Conservation (phyloP, 2,888 invertebrate species). For the Pristionchus japonicus region DNA sequence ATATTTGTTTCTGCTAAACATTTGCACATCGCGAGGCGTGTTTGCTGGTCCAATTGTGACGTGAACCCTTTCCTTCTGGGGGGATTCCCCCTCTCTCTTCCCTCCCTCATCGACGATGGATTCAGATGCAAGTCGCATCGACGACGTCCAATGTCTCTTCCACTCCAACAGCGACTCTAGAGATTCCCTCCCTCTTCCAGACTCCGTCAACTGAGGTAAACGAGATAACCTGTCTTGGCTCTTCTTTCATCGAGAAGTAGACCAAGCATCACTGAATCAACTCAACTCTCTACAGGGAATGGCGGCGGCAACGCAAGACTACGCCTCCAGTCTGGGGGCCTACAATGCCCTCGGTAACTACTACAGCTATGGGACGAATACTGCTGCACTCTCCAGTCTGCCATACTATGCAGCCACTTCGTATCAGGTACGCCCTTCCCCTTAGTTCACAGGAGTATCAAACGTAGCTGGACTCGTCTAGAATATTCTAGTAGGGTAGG, state of each 20-base stretch:
- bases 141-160: background rate
- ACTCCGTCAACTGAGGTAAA: background rate
- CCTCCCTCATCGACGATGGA: background rate
- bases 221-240: background rate
- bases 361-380: background rate
- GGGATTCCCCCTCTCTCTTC: background rate
- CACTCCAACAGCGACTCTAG: background rate
- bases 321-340: background rate
- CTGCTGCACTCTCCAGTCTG: background rate
- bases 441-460: background rate
- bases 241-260: background rate
- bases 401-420: background rate
- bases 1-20: constrained; percentile 42
- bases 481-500: background rate
- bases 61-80: background rate
- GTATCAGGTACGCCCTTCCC: constrained; percentile 24
- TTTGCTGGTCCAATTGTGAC: constrained; percentile 11
- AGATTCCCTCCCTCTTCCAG: background rate
- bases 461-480: background rate
- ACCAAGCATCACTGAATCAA: no score
- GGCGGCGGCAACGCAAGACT: background rate
- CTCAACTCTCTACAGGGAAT: constrained; percentile 11
- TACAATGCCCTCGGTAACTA: background rate
- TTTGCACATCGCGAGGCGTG: constrained; percentile 17
- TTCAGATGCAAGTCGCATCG: constrained; percentile 2